Conservation (phyloP, 2,113 vertebrate genomes). For the Hoplias malabaricus region DNA sequence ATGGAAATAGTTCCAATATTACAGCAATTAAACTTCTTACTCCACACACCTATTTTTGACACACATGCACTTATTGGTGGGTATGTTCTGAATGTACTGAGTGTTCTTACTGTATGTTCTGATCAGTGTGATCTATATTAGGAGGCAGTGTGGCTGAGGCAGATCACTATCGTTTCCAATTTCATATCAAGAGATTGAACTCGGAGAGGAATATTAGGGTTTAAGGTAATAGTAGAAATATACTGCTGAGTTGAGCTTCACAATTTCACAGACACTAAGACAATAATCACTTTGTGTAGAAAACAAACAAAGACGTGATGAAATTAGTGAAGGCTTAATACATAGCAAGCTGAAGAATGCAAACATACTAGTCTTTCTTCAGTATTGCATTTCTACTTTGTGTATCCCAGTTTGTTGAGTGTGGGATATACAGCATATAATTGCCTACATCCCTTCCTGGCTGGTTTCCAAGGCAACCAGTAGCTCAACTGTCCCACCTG, state of each 20-base stretch:
- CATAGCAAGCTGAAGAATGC: not conserved
- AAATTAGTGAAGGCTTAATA: not conserved
- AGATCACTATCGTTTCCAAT: not conserved
- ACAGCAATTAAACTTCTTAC: not conserved
- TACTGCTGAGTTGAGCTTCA: not conserved
- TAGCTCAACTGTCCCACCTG: slow-evolving; percentile 24
- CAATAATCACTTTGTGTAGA: not conserved
- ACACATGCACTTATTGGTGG: not conserved
- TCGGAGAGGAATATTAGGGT: not conserved
- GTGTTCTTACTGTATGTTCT: not conserved
- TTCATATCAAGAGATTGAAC: not conserved
- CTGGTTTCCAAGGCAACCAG: slow-evolving; percentile 45
- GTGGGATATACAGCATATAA: slow-evolving; percentile 33
- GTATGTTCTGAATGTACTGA: not conserved
- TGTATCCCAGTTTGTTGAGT: not conserved
- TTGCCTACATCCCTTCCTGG: slow-evolving; percentile 31
- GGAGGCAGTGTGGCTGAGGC: not conserved
- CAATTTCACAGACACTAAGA: not conserved
- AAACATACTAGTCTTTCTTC: not conserved
- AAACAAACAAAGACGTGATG: not conserved
- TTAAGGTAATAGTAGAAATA: not conserved
- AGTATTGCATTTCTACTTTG: not conserved
- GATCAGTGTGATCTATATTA: not conserved
- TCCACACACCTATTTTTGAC: not conserved
- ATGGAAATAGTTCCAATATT: slow-evolving; percentile 11